Conservation (phyloP, 2,113 vertebrate species). For the Caracal caracal region DNA sequence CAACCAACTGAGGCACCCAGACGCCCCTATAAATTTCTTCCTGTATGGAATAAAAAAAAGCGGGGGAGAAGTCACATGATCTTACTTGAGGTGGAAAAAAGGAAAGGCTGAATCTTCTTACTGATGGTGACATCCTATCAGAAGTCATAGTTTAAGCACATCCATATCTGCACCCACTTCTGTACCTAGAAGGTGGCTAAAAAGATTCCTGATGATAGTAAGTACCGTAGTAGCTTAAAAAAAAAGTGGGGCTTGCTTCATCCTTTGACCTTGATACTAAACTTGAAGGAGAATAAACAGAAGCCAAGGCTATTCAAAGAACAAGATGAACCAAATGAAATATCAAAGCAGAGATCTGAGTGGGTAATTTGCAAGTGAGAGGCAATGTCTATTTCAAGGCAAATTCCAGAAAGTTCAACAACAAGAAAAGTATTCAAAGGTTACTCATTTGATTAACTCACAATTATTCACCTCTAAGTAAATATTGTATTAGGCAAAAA, state of each 20-base stretch:
- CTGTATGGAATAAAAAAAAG: not conserved
- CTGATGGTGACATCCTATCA: not conserved
- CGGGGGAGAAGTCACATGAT: not conserved
- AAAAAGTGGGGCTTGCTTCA: not conserved
- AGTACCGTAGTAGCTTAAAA: not conserved
- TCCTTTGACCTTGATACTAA: not conserved
- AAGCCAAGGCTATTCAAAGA: not conserved
- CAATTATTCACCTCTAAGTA: not conserved
- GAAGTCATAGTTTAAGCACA: not conserved
- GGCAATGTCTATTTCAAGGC: not conserved
- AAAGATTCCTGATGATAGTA: not conserved
- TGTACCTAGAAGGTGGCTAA: not conserved
- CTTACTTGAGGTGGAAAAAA: not conserved
- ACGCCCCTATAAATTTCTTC: not conserved
- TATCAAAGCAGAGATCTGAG: not conserved
- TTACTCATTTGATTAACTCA: constrained; percentile 1
- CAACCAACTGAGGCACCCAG: no score
- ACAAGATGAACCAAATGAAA: constrained; percentile 18
- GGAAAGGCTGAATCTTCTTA: not conserved
- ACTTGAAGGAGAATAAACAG: not conserved
- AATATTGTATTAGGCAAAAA: not conserved
- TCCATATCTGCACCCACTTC: not conserved
- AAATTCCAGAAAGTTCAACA: constrained; percentile 42
- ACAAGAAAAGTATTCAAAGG: not conserved
- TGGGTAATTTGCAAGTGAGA: not conserved